Evolutionary conservation across 2,797 vertebrate species (phyloP).

Genomic region (Echeneis naucrates): DNA sequence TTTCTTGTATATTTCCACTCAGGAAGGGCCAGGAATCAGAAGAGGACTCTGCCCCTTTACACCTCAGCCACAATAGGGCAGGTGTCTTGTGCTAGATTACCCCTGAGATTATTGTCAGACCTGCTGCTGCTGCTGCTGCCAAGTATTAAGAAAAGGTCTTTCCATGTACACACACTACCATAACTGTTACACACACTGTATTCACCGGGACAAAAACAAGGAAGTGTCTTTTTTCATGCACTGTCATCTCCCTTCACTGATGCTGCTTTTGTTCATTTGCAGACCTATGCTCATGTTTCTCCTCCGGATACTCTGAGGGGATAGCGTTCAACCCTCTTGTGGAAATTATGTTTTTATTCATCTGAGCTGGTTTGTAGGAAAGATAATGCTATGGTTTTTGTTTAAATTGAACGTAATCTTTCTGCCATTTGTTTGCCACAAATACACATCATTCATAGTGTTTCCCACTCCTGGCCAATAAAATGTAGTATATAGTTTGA

Average conservation of each 20-base stretch:
- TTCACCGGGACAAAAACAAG: conserved; percentile 55
- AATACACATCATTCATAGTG: neutral
- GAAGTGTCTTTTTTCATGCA: conserved; percentile 26
- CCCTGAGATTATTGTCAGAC: conserved; percentile 58
- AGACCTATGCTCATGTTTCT: conserved; percentile 58
- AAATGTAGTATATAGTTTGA: no score
- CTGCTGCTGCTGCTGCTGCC: conserved; percentile 47
- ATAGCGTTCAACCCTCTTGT: conserved; percentile 18
- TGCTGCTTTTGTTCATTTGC: conserved; percentile 63
- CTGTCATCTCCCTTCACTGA: conserved; percentile 50
- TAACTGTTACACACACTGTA: conserved; percentile 44
- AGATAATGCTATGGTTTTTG: neutral
- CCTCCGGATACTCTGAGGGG: conserved; percentile 39
- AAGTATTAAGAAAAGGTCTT: conserved; percentile 48
- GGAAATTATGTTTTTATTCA: conserved; percentile 2
- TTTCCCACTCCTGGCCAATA: neutral
- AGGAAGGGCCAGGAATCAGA: conserved; percentile 15
- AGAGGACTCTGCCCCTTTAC: conserved; percentile 31
- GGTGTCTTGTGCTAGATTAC: conserved; percentile 76
- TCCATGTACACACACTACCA: conserved; percentile 15
- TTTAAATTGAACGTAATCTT: neutral
- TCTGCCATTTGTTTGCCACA: neutral
- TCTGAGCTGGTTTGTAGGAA: neutral
- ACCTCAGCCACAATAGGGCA: conserved; percentile 58
- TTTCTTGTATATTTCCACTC: conserved; percentile 29